Evolutionary conservation across 2,888 invertebrate species (phyloP).

Genomic region (Bembecia ichneumoniformis): DNA sequence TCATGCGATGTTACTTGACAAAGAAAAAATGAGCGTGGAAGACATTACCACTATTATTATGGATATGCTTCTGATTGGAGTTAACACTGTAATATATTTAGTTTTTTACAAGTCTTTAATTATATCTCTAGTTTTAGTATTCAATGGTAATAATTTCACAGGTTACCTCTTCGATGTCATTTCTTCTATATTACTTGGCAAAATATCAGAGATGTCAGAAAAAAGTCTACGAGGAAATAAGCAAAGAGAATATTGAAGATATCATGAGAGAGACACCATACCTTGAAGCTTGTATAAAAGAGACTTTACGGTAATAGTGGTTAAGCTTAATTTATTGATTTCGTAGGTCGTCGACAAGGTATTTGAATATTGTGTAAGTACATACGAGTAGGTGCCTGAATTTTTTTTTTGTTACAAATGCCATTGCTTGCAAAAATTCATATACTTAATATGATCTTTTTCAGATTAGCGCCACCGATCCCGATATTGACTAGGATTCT

Average conservation of each 20-base stretch:
- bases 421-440: no score
- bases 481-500: conserved; percentile 74
- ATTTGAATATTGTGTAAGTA: no score
- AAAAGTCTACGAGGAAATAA: conserved; percentile 74
- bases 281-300: conserved; percentile 76
- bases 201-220: conserved; percentile 76
- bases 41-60: conserved; percentile 75
- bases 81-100: conserved; percentile 67
- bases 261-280: conserved; percentile 57
- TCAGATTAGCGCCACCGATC: conserved; percentile 75
- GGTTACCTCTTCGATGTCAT: conserved; percentile 75
- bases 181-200: conserved; percentile 77
- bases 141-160: conserved; percentile 16
- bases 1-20: conserved; percentile 67
- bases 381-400: no score
- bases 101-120: not conserved
- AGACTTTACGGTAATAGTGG: conserved; percentile 67
- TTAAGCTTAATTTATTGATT: not conserved
- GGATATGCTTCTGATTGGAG: conserved; percentile 77
- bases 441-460: conserved; percentile 10
- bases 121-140: no score
- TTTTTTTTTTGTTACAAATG: no score
- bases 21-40: conserved; percentile 69
- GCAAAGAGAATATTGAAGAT: conserved; percentile 25
- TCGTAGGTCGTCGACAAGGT: no score